A percentile compares a stretch with the other conserved stretches of the same genome.
Conservation (phyloP, 2,888 invertebrate species). For the Drosophila kambysellisi region DNA sequence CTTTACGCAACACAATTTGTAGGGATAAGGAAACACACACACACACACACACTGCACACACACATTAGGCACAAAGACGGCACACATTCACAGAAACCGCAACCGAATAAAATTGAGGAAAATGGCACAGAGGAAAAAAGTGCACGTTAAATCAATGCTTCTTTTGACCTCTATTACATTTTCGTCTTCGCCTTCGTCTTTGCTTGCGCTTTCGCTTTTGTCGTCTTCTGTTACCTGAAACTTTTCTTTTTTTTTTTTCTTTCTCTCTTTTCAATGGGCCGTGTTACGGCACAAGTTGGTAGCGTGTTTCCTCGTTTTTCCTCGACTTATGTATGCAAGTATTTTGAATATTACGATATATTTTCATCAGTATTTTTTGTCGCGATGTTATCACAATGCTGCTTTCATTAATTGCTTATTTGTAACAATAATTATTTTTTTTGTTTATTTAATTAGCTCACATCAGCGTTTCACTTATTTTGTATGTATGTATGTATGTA, state of each 20-base stretch:
- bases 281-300: constrained; percentile 70
- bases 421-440: constrained; percentile 14
- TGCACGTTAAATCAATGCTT: constrained; percentile 81
- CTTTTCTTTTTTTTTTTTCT: constrained; percentile 26
- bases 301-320: constrained; percentile 50
- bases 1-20: constrained; percentile 66
- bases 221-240: constrained; percentile 45
- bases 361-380: constrained; percentile 17
- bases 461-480: constrained; percentile 64
- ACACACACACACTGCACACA: not conserved
- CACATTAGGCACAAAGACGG: constrained; percentile 16
- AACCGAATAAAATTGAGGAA: constrained; percentile 46
- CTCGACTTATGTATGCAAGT: constrained; percentile 10
- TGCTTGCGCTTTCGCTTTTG: constrained; percentile 40
- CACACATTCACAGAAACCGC: constrained; percentile 38
- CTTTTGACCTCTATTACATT: constrained; percentile 82
- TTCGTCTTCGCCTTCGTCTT: constrained; percentile 53
- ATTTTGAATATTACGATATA: constrained; percentile 23
- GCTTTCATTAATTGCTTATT: constrained; percentile 18
- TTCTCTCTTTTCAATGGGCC: constrained; percentile 60
- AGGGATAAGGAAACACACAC: constrained; percentile 5
- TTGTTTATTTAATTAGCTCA: constrained; percentile 24
- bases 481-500: not conserved
- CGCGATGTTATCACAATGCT: constrained; percentile 57
- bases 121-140: constrained; percentile 51